Conservation (phyloP, 2,113 vertebrate species). For the Spermophilus dauricus region DNA sequence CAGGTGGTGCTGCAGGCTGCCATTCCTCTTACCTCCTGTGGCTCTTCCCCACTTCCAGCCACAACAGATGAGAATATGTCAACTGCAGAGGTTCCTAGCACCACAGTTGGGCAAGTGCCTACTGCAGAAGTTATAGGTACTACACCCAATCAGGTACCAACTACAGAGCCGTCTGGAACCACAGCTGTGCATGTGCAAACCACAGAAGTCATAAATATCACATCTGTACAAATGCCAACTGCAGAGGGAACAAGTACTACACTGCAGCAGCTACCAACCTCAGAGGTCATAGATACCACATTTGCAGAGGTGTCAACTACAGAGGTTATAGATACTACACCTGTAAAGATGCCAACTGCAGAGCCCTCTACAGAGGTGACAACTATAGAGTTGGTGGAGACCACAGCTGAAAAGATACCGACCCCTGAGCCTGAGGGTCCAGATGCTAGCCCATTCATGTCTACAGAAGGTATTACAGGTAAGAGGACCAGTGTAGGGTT, state of each 20-base stretch:
- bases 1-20: conserved; percentile 94
- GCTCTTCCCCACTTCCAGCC: conserved; percentile 81
- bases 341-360: background rate
- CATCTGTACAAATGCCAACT: background rate
- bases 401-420: background rate
- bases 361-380: background rate
- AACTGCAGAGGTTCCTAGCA: conserved; percentile 70
- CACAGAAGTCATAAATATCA: background rate
- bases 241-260: background rate
- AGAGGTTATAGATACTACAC: conserved; percentile 23
- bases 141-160: conserved; percentile 61
- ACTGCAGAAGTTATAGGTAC: conserved; percentile 75
- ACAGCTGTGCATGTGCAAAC: background rate
- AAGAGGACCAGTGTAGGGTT: background rate
- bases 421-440: conserved; percentile 30
- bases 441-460: background rate
- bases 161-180: background rate
- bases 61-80: conserved; percentile 58
- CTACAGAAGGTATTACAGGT: conserved; percentile 67
- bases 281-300: conserved; percentile 33
- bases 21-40: conserved; percentile 91
- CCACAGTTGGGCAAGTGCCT: conserved; percentile 72
- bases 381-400: background rate
- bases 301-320: background rate
- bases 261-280: background rate